Conservation (phyloP, 1,140 invertebrate genomes). For the Mizuhopecten yessoensis region DNA sequence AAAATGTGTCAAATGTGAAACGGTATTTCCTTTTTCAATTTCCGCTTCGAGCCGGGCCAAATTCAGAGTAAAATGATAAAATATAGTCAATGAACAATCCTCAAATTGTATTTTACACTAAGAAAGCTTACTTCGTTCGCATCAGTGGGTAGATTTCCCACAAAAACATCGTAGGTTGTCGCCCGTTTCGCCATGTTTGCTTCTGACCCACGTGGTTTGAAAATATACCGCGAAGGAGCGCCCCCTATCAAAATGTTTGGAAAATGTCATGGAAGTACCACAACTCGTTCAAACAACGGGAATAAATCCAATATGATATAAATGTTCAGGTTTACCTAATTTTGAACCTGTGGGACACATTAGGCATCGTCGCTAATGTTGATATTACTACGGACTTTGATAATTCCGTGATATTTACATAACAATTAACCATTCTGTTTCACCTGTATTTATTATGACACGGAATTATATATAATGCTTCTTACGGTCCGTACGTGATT, state of each 20-base stretch:
- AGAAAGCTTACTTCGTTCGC: constrained; percentile 55
- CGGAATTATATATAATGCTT: too few relatives aligned
- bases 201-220: constrained; percentile 61
- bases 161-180: constrained; percentile 62
- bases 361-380: too few relatives aligned
- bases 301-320: too few relatives aligned
- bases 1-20: constrained; percentile 40
- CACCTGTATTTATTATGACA: too few relatives aligned
- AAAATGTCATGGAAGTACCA: neutral
- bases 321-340: too few relatives aligned
- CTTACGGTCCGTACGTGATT: too few relatives aligned
- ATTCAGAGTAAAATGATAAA: constrained; percentile 29
- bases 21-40: neutral
- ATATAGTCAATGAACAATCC: neutral
- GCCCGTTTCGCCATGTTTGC: constrained; percentile 48
- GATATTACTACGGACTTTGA: too few relatives aligned
- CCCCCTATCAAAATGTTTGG: neutral
- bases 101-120: neutral
- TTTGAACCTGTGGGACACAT: too few relatives aligned
- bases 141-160: constrained; percentile 61
- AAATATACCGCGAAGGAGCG: constrained; percentile 56
- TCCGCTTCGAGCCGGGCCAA: neutral
- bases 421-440: too few relatives aligned
- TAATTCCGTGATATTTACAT: too few relatives aligned
- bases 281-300: neutral